Percentiles rank a stretch among this genome's conserved stretches.
Conservation (phyloP, 2,888 invertebrate genomes). For the Pharmacophagus antenor region DNA sequence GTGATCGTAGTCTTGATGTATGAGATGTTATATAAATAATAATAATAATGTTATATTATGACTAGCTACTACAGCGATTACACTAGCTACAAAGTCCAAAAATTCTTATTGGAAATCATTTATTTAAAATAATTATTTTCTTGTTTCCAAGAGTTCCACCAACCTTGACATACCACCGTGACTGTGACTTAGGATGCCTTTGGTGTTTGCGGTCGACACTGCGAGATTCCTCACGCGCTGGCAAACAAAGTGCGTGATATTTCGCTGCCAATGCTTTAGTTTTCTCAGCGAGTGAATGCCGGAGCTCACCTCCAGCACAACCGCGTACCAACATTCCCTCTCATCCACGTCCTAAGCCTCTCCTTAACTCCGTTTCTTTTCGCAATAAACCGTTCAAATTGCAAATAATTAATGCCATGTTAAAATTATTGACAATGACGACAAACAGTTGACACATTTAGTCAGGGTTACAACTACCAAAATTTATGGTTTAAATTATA, state of each 20-base stretch:
- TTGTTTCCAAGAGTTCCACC: conserved; percentile 55
- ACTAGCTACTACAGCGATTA: no score
- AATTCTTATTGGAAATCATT: no score
- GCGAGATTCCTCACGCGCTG: conserved; percentile 53
- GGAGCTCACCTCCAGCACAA: conserved; percentile 70
- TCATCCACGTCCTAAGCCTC: conserved; percentile 55
- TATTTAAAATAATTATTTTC: no score
- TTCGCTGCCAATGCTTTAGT: conserved; percentile 76
- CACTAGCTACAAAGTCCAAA: no score
- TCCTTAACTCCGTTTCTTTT: conserved; percentile 16
- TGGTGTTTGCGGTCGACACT: conserved; percentile 63
- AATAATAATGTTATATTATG: no score
- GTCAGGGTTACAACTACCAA: no score
- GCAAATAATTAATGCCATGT: conserved; percentile 22
- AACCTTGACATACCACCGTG: conserved; percentile 88
- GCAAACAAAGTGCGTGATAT: conserved; percentile 72
- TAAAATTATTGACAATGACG: not conserved
- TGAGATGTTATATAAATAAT: no score
- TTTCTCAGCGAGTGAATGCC: conserved; percentile 74
- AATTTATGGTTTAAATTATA: no score
- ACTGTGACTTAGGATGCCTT: conserved; percentile 78
- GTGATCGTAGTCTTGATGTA: no score
- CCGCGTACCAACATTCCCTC: conserved; percentile 69
- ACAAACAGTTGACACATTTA: conserved; percentile 14
- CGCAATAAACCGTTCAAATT: conserved; percentile 14